Evolutionary conservation across 2,113 vertebrate genomes (phyloP), one percentile per base, ranked within the genome.

Genomic region (Ardeotis arabs): DNA sequence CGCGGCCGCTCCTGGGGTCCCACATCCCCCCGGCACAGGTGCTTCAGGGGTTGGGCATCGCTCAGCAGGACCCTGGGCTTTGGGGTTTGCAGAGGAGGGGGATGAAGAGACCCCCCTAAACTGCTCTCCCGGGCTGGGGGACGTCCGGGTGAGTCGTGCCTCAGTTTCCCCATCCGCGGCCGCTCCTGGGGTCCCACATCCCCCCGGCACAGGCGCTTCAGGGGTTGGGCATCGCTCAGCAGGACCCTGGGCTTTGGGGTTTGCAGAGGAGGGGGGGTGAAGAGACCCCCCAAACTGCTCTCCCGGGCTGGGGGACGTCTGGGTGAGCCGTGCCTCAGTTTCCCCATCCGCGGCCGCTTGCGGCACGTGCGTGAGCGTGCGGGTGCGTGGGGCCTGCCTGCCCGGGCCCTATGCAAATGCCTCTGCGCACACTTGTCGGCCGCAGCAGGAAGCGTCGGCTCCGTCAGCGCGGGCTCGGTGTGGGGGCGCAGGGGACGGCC

Each of bases 181-280:
- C 5, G 27, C 10, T 50, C 25, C 22, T 55, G 0, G 3, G 14
- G 7, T 41, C 1, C 2, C 17, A 55, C 62, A 44, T 23, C 14
- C n/a, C 29, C 9, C 28, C 1, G 0, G 10, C 23, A 15, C 35
- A 19, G 41, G 25, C 1, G 0, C 21, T 60, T 53, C 1, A 15
- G 22, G n/a, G 47, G 9, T 35, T 8, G 28, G 53, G 39, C 44
- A n/a, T 67, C 4, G 2, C 45, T 41, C 24, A 5, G 7, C 2
- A 8, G 13, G 29, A 21, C 28, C 28, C 19, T 10, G 8, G 12
- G 24, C 6, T 69, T 33, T 10, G 64, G 37, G 22, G 3, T 50
- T n/a, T 31, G 39, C 68, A 27, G 53, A 55, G 82, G n/a, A 49
- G 27, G 12, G 69, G 29, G 25, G 1, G 35, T 3, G 8, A 41